Percentiles rank a stretch among this genome's conserved stretches.
phyloP scores from a whole-genome alignment of 2,113 vertebrate genomes.

The Pachyramphus minor region DNA sequence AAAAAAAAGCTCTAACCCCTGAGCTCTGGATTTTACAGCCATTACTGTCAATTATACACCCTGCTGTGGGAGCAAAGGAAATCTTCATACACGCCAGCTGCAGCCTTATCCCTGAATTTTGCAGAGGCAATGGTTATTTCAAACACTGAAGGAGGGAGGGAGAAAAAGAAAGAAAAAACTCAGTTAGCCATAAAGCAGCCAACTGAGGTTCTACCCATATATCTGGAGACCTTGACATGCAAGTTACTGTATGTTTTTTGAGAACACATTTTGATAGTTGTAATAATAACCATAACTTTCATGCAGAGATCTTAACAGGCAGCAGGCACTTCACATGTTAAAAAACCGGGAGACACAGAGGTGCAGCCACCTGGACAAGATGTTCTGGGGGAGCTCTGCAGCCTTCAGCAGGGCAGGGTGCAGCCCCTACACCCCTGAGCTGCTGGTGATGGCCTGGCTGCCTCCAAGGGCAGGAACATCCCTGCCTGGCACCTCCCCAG shows the following conservation, averaged over 20 bases:
- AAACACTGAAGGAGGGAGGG: background rate
- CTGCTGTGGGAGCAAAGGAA: background rate
- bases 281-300: background rate
- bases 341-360: background rate
- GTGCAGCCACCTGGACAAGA: background rate
- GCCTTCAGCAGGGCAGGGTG: fast-evolving
- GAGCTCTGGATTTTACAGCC: constrained; percentile 21
- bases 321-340: background rate
- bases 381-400: background rate
- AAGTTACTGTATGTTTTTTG: background rate
- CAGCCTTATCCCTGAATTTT: background rate
- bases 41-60: constrained; percentile 37
- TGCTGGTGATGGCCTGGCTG: background rate
- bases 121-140: background rate
- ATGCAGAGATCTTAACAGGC: background rate
- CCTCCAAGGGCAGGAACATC: background rate
- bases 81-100: background rate
- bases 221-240: background rate
- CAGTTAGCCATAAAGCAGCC: background rate
- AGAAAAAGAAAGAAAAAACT: fast-evolving
- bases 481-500: background rate
- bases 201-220: background rate
- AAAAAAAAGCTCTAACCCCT: background rate
- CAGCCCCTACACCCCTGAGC: background rate
- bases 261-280: background rate